A percentile compares a stretch with the other conserved stretches of the same genome.
Conservation (phyloP, 1,140 invertebrate species). For the Trichoplusia ni region DNA sequence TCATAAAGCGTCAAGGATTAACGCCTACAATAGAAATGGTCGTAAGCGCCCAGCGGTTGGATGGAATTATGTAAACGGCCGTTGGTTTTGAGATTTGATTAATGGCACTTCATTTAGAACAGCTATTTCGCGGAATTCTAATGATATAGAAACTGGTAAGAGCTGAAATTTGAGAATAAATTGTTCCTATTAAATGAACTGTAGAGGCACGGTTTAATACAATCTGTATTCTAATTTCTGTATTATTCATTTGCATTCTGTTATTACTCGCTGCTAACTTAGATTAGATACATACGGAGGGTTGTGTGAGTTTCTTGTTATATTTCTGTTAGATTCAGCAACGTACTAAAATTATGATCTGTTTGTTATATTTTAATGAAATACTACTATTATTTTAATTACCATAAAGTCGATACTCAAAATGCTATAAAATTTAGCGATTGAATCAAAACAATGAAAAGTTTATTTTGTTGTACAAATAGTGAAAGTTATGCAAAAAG, state of each 20-base stretch:
- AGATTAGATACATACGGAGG: no score
- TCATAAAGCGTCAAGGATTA: constrained; percentile 13
- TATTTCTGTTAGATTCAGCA: no score
- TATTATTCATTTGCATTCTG: not conserved
- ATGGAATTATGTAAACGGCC: constrained; percentile 31
- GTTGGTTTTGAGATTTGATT: constrained; percentile 48
- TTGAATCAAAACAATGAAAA: constrained; percentile 39
- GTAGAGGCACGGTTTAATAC: constrained; percentile 2
- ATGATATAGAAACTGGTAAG: constrained; percentile 34
- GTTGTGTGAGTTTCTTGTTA: no score
- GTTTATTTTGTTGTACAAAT: constrained; percentile 49
- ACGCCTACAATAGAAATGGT: constrained; percentile 10
- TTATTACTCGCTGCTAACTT: no score
- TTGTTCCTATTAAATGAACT: constrained; percentile 19
- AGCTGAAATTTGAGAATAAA: constrained; percentile 10
- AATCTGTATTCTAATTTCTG: not conserved
- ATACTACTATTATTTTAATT: no score
- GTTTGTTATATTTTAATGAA: no score
- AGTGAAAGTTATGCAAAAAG: constrained; percentile 48
- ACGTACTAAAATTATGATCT: no score
- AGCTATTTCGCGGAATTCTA: constrained; percentile 36
- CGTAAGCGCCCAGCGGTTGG: not conserved
- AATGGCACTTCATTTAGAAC: constrained; percentile 38
- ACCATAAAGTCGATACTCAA: no score
- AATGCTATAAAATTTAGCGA: constrained; percentile 43